Percentiles rank a stretch among this genome's conserved stretches.
phyloP scores from a whole-genome alignment of 2,888 invertebrate species.

The Drosophila paracracens region DNA sequence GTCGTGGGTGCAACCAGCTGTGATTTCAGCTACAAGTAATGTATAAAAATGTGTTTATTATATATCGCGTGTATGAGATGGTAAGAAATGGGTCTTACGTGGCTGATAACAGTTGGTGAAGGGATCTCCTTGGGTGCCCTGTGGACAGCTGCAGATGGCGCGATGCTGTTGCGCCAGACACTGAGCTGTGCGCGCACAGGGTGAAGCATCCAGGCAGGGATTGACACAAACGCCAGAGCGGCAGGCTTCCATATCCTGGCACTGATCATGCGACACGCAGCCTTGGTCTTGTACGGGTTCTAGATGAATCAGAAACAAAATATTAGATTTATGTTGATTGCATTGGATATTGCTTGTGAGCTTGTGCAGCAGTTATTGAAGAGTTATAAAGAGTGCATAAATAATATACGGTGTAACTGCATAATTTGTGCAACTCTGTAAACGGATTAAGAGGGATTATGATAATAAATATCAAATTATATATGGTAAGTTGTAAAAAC shows the following conservation, averaged over 20 bases:
- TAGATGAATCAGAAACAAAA: constrained; percentile 26
- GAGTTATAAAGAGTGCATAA: constrained; percentile 63
- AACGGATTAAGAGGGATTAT: constrained; percentile 17
- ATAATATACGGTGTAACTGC: constrained; percentile 30
- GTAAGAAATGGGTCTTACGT: constrained; percentile 59
- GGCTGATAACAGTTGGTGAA: constrained; percentile 89
- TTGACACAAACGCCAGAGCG: constrained; percentile 90
- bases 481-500: constrained; percentile 21
- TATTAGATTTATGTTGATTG: constrained; percentile 7
- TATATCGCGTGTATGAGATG: not conserved
- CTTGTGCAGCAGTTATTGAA: constrained; percentile 59
- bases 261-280: constrained; percentile 90
- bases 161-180: constrained; percentile 91
- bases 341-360: not conserved
- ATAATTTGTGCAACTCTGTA: constrained; percentile 59
- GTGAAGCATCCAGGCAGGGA: constrained; percentile 88
- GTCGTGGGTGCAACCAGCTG: constrained; percentile 90
- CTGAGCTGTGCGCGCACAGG: constrained; percentile 92
- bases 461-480: constrained; percentile 12
- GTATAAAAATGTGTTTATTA: not conserved
- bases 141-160: constrained; percentile 91
- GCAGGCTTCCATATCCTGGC: constrained; percentile 90
- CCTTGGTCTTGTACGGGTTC: constrained; percentile 86
- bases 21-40: constrained; percentile 77
- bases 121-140: constrained; percentile 92